Evolutionary conservation across 2,888 invertebrate species (phyloP), one percentile per base, ranked within the genome.

Genomic region (Pristionchus entomophagus): DNA sequence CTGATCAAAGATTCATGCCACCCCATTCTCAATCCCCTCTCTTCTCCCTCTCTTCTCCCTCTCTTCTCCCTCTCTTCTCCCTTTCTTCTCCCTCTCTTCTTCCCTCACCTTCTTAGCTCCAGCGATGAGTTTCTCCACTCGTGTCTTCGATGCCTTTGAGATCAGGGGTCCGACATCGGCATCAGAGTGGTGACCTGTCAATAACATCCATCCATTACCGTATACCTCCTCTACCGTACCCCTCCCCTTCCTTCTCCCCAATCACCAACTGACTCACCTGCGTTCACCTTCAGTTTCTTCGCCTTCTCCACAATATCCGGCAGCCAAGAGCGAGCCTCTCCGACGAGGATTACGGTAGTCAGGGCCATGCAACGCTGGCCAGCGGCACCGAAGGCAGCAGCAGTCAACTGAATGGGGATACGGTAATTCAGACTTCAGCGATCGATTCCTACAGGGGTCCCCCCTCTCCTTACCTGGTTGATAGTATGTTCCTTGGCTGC

Each of bases 351-450:
- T 35, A 84, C 92, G 0, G 97, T 97, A 84, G 98, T 97, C 82
- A 99, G 95, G 0, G 99, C 99, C 99, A 99, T 99, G 94, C 99
- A 99, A 65, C 99, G 95, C 94, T 99, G 99, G 0, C 99, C 99
- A 65, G 99, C 99, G 12, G 99, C 99, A 0, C 99, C 99, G 94
- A 99, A 99, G 0, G 98, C 98, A 0, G 99, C 99, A 0, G 99
- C 98, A 19, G 95, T 95, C 88, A 93, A 87, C 91, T 92, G 85
- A 56, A 90, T 86, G 19, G 56, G 56, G n/a, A 56, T 56, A 69
- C 65, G 65, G 65, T 69, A 69, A 35, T 29, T 59, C 12, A 4
- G 38, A 8, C 4, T 19, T 19, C 22, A 38, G 65, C 22, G 8
- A 22, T 69, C 38, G 22, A 69, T 59, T 14, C 51, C 65, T 69